phyloP scores from a whole-genome alignment of 2,113 vertebrate genomes.

The Naja naja region DNA sequence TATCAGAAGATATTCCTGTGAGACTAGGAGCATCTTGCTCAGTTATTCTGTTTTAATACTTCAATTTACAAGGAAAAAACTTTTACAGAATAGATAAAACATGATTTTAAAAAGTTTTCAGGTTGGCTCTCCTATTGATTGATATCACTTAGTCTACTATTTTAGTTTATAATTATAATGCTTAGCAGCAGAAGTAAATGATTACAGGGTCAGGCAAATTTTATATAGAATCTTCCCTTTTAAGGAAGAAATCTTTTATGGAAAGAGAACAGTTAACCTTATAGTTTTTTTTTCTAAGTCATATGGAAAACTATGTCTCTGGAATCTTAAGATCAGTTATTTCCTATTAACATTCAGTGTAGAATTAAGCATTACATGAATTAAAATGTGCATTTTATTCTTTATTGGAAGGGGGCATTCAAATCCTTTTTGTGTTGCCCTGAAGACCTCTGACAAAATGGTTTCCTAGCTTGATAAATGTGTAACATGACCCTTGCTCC shows the following conservation, averaged over 20 bases:
- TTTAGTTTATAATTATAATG: neutral
- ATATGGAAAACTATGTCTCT: neutral
- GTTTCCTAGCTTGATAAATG: neutral
- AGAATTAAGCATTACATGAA: neutral
- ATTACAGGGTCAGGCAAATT: neutral
- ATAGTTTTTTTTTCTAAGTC: neutral
- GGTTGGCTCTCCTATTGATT: neutral
- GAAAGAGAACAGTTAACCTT: constrained; percentile 51
- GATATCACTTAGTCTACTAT: neutral
- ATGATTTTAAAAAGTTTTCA: neutral
- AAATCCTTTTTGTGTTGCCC: neutral
- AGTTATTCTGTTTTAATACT: neutral
- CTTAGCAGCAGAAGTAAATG: neutral
- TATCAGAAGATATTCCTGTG: neutral
- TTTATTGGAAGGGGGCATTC: neutral
- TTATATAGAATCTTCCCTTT: constrained; percentile 40
- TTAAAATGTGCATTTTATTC: neutral
- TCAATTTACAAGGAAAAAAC: neutral
- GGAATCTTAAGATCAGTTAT: neutral
- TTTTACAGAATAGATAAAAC: neutral
- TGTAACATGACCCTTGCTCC: neutral
- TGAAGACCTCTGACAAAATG: neutral
- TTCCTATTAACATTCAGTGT: neutral
- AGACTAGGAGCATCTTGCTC: neutral
- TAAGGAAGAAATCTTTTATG: constrained; percentile 44